Base-by-base conservation (phyloP, 2,888 invertebrate genomes). In the Epinotia demarniana region DNA sequence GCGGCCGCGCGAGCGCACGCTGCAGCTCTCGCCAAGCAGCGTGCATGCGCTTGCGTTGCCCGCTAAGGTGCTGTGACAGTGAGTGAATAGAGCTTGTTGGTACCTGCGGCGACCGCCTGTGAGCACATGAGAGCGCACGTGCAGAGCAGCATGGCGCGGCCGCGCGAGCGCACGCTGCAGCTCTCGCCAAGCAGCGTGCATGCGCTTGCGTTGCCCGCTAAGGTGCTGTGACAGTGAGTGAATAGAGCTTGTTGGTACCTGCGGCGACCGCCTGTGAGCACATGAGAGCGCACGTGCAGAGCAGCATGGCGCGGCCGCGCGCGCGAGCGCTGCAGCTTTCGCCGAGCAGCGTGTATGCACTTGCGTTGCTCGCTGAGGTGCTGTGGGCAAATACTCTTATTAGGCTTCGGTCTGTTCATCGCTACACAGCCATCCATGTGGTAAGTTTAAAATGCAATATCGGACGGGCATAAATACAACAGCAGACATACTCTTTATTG, bases 181-280 rank as follows among this genome's bases (percentile, higher is more conserved):
- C 92, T 91, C 81, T 94, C 94, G 0, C 93, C 93, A 0, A 94
- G 84, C 64, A 94, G 79, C 0, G 93, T 94, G 84, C 94, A 94
- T 1, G 93, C 90, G 5, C 90, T 91, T 0, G 94, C 92, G 79
- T 94, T 93, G 69, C 90, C 92, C 0, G 93, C 93, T 39, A 93
- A 93, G 0, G 93, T 93, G 75, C 94, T 94, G 85, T 3, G 11
- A n/a, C n/a, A n/a, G n/a, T n/a, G n/a, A n/a, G n/a, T n/a, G n/a
- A n/a, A n/a, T n/a, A n/a, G n/a, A n/a, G n/a, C n/a, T n/a, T n/a
- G n/a, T n/a, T n/a, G 6, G 39, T 53, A 94, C 94, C 88, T 77
- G 94, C 93, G 39, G 91, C 92, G 12, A 88, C 85, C 2, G 91
- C 93, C 67, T 94, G 93, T 0, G 93, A 92, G 78, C 93, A 93